These are phyloP conservation scores for Conger conger DNA, from an alignment of 2,113 vertebrate genomes.

Conservation along the genomic window DNA sequence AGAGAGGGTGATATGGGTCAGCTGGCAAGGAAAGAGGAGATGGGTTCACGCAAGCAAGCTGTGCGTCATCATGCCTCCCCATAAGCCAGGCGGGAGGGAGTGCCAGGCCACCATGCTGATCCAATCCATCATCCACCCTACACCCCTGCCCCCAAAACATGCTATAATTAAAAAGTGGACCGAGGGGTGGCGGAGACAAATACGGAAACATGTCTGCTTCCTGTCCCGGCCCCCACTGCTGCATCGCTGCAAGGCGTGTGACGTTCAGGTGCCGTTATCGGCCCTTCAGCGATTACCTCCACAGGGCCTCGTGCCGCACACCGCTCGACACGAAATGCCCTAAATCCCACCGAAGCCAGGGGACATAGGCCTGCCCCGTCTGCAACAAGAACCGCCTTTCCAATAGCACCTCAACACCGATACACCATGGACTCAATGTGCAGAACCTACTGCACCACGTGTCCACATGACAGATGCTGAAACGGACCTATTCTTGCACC, in stretches of 20 bases:
- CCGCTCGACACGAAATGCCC: not conserved
- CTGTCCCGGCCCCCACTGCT: not conserved
- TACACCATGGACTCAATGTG: not conserved
- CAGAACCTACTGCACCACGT: not conserved
- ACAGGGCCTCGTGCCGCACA: not conserved
- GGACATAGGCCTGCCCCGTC: not conserved
- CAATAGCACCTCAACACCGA: not conserved
- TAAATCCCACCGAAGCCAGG: not conserved
- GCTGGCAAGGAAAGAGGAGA: not conserved
- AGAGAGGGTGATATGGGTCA: not conserved
- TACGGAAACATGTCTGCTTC: not conserved
- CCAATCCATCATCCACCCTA: not conserved
- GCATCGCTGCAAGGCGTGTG: not conserved
- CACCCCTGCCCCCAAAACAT: not conserved
- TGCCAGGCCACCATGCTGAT: not conserved
- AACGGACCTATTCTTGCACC: not conserved
- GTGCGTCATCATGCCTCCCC: not conserved
- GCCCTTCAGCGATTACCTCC: not conserved
- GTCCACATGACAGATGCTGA: not conserved
- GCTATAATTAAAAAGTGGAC: conserved; percentile 6
- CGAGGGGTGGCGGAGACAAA: not conserved
- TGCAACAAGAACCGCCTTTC: not conserved
- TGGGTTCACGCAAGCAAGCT: not conserved
- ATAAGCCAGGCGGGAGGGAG: not conserved
- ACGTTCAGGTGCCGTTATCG: not conserved